These are phyloP conservation scores for Hemibagrus wyckioides DNA, from an alignment of 2,113 vertebrate species.

Conservation along the genomic window DNA sequence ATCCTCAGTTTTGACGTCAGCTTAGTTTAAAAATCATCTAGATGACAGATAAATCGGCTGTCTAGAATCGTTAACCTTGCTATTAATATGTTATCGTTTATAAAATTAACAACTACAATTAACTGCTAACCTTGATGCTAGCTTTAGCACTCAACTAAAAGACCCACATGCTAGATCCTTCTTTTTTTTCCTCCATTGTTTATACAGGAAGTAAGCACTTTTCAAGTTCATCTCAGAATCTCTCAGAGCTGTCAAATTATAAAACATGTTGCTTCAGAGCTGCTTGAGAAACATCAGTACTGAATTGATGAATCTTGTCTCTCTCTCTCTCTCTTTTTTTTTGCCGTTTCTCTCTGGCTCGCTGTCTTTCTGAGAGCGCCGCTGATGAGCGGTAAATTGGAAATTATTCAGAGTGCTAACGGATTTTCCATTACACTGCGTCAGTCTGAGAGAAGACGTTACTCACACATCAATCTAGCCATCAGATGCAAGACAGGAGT, in stretches of 20 bases:
- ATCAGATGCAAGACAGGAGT: slow-evolving; percentile 68
- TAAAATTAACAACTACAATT: not conserved
- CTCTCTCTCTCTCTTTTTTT: slow-evolving; percentile 18
- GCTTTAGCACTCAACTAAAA: not conserved
- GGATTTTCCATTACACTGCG: slow-evolving; percentile 80
- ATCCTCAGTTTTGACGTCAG: not conserved
- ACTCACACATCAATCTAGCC: slow-evolving; percentile 81
- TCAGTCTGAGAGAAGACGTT: slow-evolving; percentile 81
- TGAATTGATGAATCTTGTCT: slow-evolving; percentile 80
- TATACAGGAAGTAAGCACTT: slow-evolving; percentile 44
- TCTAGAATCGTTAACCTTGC: not conserved
- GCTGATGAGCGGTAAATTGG: slow-evolving; percentile 89
- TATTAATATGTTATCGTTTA: not conserved
- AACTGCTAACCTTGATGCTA: not conserved
- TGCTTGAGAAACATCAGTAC: slow-evolving; percentile 79
- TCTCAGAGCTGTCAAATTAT: slow-evolving; percentile 75
- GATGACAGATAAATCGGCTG: not conserved
- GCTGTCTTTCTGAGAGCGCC: slow-evolving; percentile 70
- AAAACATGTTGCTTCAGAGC: slow-evolving; percentile 79
- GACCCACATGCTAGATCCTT: not conserved
- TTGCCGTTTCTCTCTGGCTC: slow-evolving; percentile 45
- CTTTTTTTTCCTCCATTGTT: slow-evolving; percentile 9
- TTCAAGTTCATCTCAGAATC: slow-evolving; percentile 65
- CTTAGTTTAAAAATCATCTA: not conserved
- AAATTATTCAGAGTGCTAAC: slow-evolving; percentile 82